These are phyloP conservation scores for Callithrix jacchus DNA, from an alignment of 2,113 vertebrate species.

Conservation along the genomic window DNA sequence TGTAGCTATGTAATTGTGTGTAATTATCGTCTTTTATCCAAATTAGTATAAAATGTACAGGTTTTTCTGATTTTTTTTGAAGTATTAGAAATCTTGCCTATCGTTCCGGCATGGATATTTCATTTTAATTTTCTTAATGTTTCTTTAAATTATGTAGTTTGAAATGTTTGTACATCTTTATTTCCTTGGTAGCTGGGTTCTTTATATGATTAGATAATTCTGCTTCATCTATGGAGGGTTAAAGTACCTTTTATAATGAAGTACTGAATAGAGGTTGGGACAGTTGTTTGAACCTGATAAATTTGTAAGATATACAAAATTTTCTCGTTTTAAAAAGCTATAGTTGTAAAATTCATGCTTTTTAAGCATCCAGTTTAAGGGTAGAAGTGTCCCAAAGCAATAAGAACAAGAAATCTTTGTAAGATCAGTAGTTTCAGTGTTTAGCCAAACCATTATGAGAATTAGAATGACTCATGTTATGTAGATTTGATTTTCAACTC, in stretches of 20 bases:
- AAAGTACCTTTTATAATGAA: not conserved
- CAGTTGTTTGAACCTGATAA: not conserved
- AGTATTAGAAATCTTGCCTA: not conserved
- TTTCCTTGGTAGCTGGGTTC: not conserved
- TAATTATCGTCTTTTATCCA: not conserved
- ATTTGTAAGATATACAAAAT: not conserved
- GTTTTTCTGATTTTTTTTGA: not conserved
- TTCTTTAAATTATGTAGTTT: not conserved
- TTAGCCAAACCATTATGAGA: conserved; percentile 3
- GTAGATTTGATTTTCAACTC: not conserved
- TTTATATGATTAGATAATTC: not conserved
- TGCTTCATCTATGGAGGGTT: not conserved
- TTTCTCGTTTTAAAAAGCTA: not conserved
- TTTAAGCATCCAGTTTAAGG: not conserved
- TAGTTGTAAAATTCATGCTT: not conserved
- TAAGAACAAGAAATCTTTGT: conserved; percentile 5
- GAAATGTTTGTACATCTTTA: not conserved
- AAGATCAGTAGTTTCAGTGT: not conserved
- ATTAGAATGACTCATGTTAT: not conserved
- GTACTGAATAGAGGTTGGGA: not conserved
- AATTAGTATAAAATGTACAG: not conserved
- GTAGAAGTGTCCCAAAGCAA: not conserved
- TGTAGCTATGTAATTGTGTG: not conserved
- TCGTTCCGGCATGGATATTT: not conserved
- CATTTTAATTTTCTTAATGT: conserved; percentile 9